Conservation (phyloP, 1,140 invertebrate species). For the Drosophila rufa region DNA sequence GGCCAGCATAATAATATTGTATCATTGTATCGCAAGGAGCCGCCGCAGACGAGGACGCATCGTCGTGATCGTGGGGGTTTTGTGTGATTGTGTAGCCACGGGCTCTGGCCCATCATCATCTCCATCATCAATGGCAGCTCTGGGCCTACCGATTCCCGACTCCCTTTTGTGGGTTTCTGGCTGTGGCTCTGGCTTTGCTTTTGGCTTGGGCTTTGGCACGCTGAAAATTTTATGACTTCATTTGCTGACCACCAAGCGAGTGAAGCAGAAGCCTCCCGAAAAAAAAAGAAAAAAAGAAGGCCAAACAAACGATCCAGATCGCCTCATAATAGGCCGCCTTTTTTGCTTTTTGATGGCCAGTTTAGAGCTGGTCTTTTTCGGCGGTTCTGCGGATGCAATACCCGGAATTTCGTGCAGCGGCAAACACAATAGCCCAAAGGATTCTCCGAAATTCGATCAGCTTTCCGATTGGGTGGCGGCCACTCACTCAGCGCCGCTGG, state of each 20-base stretch:
- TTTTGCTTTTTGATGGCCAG: slow-evolving; percentile 49
- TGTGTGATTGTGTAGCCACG: slow-evolving; percentile 42
- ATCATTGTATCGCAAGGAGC: slow-evolving; percentile 81
- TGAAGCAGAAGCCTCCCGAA: slow-evolving; percentile 40
- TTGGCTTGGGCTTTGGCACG: slow-evolving; percentile 63
- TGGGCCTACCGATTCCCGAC: slow-evolving; percentile 54
- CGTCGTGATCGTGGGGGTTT: slow-evolving; percentile 56
- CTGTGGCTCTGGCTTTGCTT: slow-evolving; percentile 13
- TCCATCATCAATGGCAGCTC: slow-evolving; percentile 81
- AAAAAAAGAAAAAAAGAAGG: slow-evolving; percentile 19
- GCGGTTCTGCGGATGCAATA: slow-evolving; percentile 63
- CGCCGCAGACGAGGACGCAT: slow-evolving; percentile 54
- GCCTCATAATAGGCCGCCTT: slow-evolving; percentile 66
- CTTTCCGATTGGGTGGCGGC: slow-evolving; percentile 57
- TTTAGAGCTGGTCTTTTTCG: slow-evolving; percentile 40
- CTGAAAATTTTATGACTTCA: slow-evolving; percentile 84
- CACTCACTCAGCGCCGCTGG: slow-evolving; percentile 21
- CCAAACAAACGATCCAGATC: slow-evolving; percentile 50
- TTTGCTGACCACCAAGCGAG: slow-evolving; percentile 79
- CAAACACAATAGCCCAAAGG: slow-evolving; percentile 76
- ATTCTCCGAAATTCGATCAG: slow-evolving; percentile 77
- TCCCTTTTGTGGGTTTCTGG: slow-evolving; percentile 9
- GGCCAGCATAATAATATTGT: slow-evolving; percentile 81
- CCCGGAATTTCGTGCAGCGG: slow-evolving; percentile 75
- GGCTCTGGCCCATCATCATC: slow-evolving; percentile 65